Base-by-base conservation (phyloP, 1,140 invertebrate genomes). In the Cyclargus thomasi region DNA sequence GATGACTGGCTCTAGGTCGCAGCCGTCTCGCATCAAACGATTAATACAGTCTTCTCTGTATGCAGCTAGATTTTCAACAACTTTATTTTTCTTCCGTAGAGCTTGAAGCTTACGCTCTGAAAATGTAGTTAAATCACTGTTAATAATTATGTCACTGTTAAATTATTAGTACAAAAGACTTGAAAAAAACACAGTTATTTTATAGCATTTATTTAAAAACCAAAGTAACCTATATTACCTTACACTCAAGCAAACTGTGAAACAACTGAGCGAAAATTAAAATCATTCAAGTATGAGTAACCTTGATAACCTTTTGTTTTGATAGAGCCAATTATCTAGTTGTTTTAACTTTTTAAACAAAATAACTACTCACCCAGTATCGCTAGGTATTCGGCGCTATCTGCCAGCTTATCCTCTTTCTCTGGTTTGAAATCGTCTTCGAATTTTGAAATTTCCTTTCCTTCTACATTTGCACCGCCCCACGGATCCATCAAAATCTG, bases 401-500 rank as follows among this genome's bases (percentile, higher is more conserved):
- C 87, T 0, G 81, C 70, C 17, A 90, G 71, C 66, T 90, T 90
- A 55, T 80, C 76, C 39, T 64, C 72, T 20, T 67, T 71, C 7
- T 75, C 71, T 10, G 85, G 83, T 65, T 79, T 78, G 65, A 90
- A 90, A 72, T 90, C 80, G 65, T 90, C 87, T 75, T 90, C 87
- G 70, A 90, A 90, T 74, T 81, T 75, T 14, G 80, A 64, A 18
- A 65, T 73, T 67, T 77, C 74, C 62, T 70, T 70, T 39, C 70
- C 70, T 65, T 73, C 72, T 72, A 71, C 68, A 69, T 72, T 77
- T 76, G 82, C 77, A 70, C 73, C 75, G 69, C 87, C 85, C 87
- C 87, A 90, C 78, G 87, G 87, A 90, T 90, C 87, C 87, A 90
- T 90, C 80, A 85, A 89, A 81, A 62, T 29, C 35, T 62, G n/a